These are phyloP conservation scores for Artibeus lituratus DNA, from an alignment of 2,797 vertebrate genomes.

Conservation along the genomic window DNA sequence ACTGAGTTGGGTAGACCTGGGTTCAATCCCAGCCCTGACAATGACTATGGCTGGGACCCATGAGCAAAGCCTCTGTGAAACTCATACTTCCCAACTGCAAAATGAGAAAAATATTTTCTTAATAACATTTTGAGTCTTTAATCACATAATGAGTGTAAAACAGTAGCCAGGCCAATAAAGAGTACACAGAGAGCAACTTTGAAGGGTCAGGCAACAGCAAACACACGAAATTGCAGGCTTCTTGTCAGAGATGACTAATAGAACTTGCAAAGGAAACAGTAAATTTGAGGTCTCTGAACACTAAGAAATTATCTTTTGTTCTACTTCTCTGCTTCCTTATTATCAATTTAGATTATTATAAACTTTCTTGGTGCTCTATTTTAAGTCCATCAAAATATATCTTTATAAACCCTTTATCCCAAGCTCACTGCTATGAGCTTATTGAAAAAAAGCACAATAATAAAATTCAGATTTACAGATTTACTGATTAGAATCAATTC, in stretches of 20 bases:
- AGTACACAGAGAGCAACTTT: background rate
- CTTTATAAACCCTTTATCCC: background rate
- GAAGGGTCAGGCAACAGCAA: conserved; percentile 23
- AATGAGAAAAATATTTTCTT: background rate
- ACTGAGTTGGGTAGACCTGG: background rate
- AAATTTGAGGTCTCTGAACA: conserved; percentile 34
- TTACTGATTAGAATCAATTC: conserved; percentile 43
- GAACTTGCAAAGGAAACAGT: conserved; percentile 45
- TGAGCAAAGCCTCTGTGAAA: background rate
- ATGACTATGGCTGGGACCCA: background rate
- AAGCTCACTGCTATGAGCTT: background rate
- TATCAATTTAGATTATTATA: conserved; percentile 52
- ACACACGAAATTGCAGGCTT: background rate
- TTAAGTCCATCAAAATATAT: conserved; percentile 31
- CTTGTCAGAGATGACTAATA: conserved; percentile 46
- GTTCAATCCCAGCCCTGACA: background rate
- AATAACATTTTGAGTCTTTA: conserved; percentile 39
- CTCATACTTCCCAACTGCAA: background rate
- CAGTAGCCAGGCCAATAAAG: background rate
- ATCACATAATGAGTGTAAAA: conserved; percentile 49
- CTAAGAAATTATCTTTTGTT: conserved; percentile 20
- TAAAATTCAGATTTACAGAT: conserved; percentile 47
- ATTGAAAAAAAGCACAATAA: conserved; percentile 9
- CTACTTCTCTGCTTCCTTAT: conserved; percentile 34
- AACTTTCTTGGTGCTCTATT: background rate